Conservation (phyloP, 2,797 vertebrate species). For the Sebastes taczanowskii region DNA sequence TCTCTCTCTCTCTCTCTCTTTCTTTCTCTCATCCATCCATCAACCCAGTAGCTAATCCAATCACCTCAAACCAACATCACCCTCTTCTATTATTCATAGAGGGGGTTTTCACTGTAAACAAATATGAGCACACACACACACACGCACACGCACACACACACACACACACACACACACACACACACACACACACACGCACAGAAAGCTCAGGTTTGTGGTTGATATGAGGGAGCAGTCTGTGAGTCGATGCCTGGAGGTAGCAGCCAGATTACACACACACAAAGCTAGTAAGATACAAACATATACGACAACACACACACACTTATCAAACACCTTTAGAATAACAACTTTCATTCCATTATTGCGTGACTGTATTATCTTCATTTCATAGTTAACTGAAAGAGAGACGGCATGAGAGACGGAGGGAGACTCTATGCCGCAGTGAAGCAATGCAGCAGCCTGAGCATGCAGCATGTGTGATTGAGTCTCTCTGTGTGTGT, state of each 20-base stretch:
- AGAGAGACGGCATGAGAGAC: not conserved
- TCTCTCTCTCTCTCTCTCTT: not conserved
- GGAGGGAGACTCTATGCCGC: conserved; percentile 22
- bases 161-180: not conserved
- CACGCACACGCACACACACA: not conserved
- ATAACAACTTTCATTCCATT: not conserved
- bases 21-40: not conserved
- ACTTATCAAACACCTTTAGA: too few relatives aligned
- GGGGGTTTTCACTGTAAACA: conserved; percentile 1
- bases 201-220: not conserved
- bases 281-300: not conserved
- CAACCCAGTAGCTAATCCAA: conserved; percentile 1
- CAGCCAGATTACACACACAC: not conserved
- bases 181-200: not conserved
- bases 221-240: not conserved
- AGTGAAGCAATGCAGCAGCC: conserved; percentile 45
- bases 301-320: not conserved
- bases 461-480: conserved; percentile 23
- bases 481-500: not conserved
- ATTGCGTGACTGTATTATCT: not conserved
- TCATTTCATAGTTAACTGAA: not conserved
- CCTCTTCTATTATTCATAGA: conserved; percentile 44
- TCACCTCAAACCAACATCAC: conserved; percentile 19
- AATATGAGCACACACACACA: conserved; percentile 4
- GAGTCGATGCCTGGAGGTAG: not conserved